Base-by-base conservation (phyloP, 2,888 invertebrate genomes). In the Zygogramma bicolorata region DNA sequence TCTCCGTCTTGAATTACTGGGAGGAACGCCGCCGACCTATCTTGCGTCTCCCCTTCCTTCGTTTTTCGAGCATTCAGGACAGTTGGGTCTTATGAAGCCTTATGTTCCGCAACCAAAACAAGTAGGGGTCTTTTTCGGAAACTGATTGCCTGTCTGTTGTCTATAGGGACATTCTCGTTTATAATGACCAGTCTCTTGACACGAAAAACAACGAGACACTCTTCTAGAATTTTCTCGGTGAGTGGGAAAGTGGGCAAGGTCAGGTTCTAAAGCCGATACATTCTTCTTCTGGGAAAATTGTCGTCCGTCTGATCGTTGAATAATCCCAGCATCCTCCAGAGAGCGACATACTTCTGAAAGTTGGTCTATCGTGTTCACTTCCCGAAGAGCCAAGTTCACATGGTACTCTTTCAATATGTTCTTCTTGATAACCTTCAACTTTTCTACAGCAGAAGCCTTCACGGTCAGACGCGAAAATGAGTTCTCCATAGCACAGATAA, bases 21-120 rank as follows among this genome's bases (percentile, higher is more conserved):
- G 18, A 42, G 65, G 13, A 2, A 34, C 18, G 27, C 25, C 29
- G 49, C 49, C 49, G 46, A 49, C 49, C 65, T 49, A 27, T 5
- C 3, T n/a, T n/a, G 49, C 27, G 15, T 15, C 49, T 34, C 34
- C 13, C 3, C 34, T 34, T 34, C 34, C 13, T 34, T 13, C 34
- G 34, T 65, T 65, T 65, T 65, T 65, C 29, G 31, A 53, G 31
- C 57, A 65, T 10, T 46, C 13, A 7, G 49, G 65, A 31, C 65
- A 65, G 20, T 57, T 65, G 15, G 65, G 57, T 15, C 22, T 53
- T 18, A 65, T 65, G 2, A 65, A 27, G 15, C 53, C 53, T 34
- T 53, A 13, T 15, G 27, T 46, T 4, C 58, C 57, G 42, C 58
- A 65, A 1, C 65, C 57, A 65, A 22, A 65, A 22, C 65, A 65